phyloP scores from a whole-genome alignment of 2,888 invertebrate genomes.

The Callyntrura sp. region DNA sequence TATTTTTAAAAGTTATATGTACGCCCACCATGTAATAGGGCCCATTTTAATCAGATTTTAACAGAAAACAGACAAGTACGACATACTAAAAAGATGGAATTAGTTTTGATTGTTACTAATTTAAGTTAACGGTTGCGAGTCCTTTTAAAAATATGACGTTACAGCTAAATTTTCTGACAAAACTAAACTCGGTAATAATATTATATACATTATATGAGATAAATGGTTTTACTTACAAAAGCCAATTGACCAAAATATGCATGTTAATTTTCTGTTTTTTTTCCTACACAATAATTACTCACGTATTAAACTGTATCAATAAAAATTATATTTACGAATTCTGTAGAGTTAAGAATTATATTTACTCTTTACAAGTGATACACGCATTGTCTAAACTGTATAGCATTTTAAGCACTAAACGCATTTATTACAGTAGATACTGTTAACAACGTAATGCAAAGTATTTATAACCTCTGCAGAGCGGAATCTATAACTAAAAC shows the following conservation, averaged over 20 bases:
- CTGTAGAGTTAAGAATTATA: no score
- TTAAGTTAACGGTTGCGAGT: constrained; percentile 15
- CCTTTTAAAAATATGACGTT: constrained; percentile 47
- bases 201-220: constrained; percentile 32
- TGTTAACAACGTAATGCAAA: not conserved
- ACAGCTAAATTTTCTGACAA: constrained; percentile 17
- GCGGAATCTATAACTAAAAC: constrained; percentile 47
- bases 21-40: not conserved
- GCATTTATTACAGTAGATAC: not conserved
- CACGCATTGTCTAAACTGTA: not conserved
- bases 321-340: constrained; percentile 25
- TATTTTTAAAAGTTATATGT: not conserved
- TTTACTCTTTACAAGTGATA: constrained; percentile 20
- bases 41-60: not conserved
- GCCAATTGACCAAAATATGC: constrained; percentile 76
- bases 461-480: constrained; percentile 27
- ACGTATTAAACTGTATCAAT: constrained; percentile 34
- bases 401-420: constrained; percentile 41
- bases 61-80: constrained; percentile 22
- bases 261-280: constrained; percentile 62
- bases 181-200: constrained; percentile 5
- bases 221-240: constrained; percentile 56
- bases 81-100: constrained; percentile 30
- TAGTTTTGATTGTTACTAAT: constrained; percentile 29
- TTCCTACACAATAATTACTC: constrained; percentile 3